Conservation (phyloP, 2,888 invertebrate genomes). For the Amphipoea oculea region DNA sequence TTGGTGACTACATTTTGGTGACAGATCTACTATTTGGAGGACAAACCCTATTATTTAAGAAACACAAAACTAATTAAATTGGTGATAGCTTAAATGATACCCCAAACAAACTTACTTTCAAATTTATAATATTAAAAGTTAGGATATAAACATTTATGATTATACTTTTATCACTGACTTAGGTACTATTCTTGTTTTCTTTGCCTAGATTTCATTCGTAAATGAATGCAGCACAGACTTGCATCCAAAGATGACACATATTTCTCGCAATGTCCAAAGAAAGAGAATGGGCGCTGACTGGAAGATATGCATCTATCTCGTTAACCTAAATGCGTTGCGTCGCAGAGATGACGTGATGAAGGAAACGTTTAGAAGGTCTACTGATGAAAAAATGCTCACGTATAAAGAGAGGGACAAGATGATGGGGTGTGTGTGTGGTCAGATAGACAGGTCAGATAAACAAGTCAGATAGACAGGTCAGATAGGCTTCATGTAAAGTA, state of each 20-base stretch:
- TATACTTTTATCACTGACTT: background rate
- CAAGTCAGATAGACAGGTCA: too few relatives aligned
- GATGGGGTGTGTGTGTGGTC: background rate
- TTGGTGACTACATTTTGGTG: too few relatives aligned
- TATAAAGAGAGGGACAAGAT: background rate
- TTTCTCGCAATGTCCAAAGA: constrained; percentile 15
- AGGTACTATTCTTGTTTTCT: background rate
- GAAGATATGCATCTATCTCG: constrained; percentile 69
- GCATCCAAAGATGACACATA: constrained; percentile 38
- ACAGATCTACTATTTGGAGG: too few relatives aligned
- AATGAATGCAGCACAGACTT: constrained; percentile 10
- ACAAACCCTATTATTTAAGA: too few relatives aligned
- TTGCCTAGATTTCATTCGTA: background rate
- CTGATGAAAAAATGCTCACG: background rate
- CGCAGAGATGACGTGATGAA: background rate
- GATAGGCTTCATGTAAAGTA: too few relatives aligned
- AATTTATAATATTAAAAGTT: too few relatives aligned
- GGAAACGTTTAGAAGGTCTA: constrained; percentile 21
- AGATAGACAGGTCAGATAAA: too few relatives aligned
- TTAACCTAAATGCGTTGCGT: constrained; percentile 72
- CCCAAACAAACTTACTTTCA: too few relatives aligned
- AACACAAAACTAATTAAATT: too few relatives aligned
- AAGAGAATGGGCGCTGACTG: constrained; percentile 34
- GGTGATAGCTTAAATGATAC: too few relatives aligned
- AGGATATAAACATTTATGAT: too few relatives aligned